A percentile compares a stretch with the other conserved stretches of the same genome.
Conservation (phyloP, 1,140 invertebrate genomes). For the Diuraphis noxia region DNA sequence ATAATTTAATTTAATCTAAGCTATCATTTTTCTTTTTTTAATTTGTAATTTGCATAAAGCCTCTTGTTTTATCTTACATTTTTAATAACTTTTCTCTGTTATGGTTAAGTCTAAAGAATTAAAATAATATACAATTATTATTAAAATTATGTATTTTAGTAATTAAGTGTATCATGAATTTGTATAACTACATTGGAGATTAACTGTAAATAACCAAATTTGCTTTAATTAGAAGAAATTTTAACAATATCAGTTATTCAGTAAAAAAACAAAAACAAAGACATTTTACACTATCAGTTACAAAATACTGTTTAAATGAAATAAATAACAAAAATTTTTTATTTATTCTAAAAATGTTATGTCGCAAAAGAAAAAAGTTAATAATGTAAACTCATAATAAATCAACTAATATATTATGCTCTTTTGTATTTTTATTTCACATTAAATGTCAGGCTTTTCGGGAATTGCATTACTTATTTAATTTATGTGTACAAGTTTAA, state of each 20-base stretch:
- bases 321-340: neutral
- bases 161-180: neutral
- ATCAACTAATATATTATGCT: neutral
- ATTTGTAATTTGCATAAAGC: constrained; percentile 33
- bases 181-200: neutral
- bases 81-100: neutral
- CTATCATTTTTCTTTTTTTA: constrained; percentile 50
- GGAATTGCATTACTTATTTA: neutral
- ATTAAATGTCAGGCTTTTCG: neutral
- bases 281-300: neutral
- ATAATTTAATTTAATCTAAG: neutral
- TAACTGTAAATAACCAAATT: constrained; percentile 3
- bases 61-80: constrained; percentile 50
- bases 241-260: constrained; percentile 1
- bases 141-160: neutral
- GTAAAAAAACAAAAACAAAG: neutral
- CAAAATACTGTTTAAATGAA: neutral
- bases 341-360: neutral
- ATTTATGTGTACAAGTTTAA: neutral
- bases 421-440: neutral
- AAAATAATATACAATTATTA: constrained; percentile 11
- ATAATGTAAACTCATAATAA: neutral
- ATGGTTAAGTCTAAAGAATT: neutral
- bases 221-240: neutral
- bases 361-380: neutral